Base-by-base conservation (phyloP, 2,797 vertebrate genomes). In the Denticeps clupeoides region DNA sequence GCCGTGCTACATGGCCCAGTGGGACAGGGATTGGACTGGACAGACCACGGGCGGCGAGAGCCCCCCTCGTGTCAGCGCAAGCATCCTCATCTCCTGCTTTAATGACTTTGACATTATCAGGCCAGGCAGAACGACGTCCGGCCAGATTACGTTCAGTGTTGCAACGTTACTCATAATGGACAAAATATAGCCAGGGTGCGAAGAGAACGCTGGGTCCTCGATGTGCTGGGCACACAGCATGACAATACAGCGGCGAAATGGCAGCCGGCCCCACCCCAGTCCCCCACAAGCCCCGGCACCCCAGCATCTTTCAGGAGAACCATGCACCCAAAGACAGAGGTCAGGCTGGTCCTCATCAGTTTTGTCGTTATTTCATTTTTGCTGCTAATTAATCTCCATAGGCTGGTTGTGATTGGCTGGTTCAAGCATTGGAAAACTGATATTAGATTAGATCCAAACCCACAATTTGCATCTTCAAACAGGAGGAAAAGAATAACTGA, bases 21-120 rank as follows among this genome's bases (percentile, higher is more conserved):
- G 24, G 75, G 72, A 78, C 62, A 52, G 68, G 72, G 75, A 81
- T 77, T 57, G 56, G 62, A 81, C 68, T 64, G 72, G 75, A 79
- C 69, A 72, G 68, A 37, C 73, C 57, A 46, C 48, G 67, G 49
- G 61, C 56, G 49, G 56, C 28, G 58, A 68, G 68, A 56, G 63
- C 68, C 60, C 70, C 72, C 67, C 68, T 59, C 68, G 70, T 69
- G 74, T 73, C 82, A 78, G 78, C 77, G 66, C 22, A 10, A 70
- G 73, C 72, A 49, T 70, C 57, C 63, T 68, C 59, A 10, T 38
- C 58, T 55, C 67, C 53, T 62, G 59, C 47, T 45, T 68, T 80
- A 73, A 80, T 66, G 65, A 78, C 79, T 75, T 73, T 92, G 91
- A 94, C 26, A 73, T 89, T 89, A 92, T 90, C 81, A 75, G 65